These are phyloP conservation scores for Paedocypris sp. DNA, from an alignment of 2,113 vertebrate genomes.

Conservation along the genomic window DNA sequence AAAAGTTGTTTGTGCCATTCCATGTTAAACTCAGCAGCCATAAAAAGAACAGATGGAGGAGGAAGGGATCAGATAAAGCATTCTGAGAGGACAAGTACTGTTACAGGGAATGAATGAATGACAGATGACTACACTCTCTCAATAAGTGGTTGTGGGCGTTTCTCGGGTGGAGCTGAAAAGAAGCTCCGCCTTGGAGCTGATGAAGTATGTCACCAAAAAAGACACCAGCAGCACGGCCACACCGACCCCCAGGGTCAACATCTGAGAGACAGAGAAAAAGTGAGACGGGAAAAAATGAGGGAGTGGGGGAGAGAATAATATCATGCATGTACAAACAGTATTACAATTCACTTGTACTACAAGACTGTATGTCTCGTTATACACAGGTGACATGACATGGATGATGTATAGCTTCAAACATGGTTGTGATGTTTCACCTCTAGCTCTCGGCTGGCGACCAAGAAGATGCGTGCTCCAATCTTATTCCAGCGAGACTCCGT, in stretches of 20 bases:
- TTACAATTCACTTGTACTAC: too few species aligned
- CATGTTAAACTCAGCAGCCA: conserved; percentile 44
- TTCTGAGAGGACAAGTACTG: too few species aligned
- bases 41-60: conserved; percentile 34
- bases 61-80: conserved; percentile 17
- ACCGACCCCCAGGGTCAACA: conserved; percentile 76
- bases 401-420: too few species aligned
- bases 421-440: conserved; percentile 71
- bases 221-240: conserved; percentile 67
- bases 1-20: conserved; percentile 41
- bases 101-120: not conserved
- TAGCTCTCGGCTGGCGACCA: conserved; percentile 82
- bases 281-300: too few species aligned
- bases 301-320: too few species aligned
- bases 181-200: conserved; percentile 81
- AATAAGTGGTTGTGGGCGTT: conserved; percentile 70
- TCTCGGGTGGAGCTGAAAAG: conserved; percentile 72
- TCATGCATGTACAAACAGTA: too few species aligned
- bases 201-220: conserved; percentile 70
- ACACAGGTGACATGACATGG: too few species aligned
- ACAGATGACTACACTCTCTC: conserved; percentile 34
- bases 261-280: conserved; percentile 48
- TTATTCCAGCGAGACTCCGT: conserved; percentile 90
- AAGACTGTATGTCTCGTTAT: too few species aligned
- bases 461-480: conserved; percentile 78